phyloP scores from a whole-genome alignment of 2,888 invertebrate genomes.

The Tinea trinotella region DNA sequence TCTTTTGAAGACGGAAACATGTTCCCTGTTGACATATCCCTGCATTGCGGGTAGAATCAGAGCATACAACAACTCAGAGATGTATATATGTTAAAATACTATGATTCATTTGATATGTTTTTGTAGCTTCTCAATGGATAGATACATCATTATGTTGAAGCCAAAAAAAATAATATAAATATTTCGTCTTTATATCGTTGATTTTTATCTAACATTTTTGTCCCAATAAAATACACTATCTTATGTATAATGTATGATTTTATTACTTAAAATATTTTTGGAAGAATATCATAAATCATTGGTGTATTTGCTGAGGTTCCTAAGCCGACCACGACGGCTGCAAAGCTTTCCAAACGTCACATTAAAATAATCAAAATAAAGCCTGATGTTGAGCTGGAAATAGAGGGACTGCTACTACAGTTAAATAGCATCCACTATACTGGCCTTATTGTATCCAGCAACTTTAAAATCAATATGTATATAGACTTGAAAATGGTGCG shows the following conservation, averaged over 20 bases:
- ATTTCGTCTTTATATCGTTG: conserved; percentile 1
- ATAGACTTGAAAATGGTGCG: no score
- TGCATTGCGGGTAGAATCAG: conserved; percentile 9
- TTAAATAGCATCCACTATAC: no score
- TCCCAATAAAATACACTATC: background rate
- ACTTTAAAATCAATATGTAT: no score
- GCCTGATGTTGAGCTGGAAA: no score
- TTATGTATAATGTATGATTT: background rate
- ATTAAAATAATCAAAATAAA: no score
- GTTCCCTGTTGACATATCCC: background rate
- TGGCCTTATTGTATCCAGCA: no score
- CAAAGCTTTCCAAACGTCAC: no score
- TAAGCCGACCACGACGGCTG: no score
- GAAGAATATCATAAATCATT: background rate
- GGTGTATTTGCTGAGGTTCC: no score
- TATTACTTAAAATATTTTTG: background rate
- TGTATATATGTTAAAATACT: background rate
- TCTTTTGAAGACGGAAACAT: conserved; percentile 3
- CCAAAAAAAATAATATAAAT: background rate
- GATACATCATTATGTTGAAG: background rate
- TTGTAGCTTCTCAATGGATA: background rate
- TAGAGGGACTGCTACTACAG: no score
- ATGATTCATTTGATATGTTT: conserved; percentile 7
- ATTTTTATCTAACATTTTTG: background rate
- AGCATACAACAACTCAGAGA: background rate